Evolutionary conservation across 2,888 invertebrate species (phyloP), one percentile per base, ranked within the genome.

Genomic region (Muscina levida): DNA sequence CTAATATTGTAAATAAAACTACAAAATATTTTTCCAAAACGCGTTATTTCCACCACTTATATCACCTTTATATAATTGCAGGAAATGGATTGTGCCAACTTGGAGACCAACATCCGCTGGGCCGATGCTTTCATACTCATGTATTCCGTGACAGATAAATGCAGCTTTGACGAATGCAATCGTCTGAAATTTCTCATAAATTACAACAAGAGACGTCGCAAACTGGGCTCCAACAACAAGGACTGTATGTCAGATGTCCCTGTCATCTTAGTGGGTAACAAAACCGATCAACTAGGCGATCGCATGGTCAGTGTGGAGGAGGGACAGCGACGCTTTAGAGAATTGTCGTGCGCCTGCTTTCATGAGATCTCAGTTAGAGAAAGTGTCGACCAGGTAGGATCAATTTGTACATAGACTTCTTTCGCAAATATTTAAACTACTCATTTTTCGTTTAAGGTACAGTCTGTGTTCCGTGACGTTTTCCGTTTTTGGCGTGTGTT

Each of bases 61-160:
- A 31, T 31, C 31, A 3, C 3, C 31, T 31, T 31, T 31, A n/a
- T 31, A 8, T 8, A 3, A 31, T 31, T 31, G 6, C 88, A 95
- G 95, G 94, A 94, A 90, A 92, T 92, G 82, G 94, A 94, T 88
- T 93, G 93, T 83, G 90, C 93, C 59, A 93, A 93, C 71, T 89
- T 96, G 84, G 96, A 97, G 89, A 93, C 93, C 76, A 95, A 96
- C 88, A 95, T 97, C 76, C 92, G 95, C 77, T 97, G 96, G 96
- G 97, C 97, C 1, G 97, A 97, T 88, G 96, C 95, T 17, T 96
- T 96, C 87, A 93, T 97, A 71, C 92, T 97, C 67, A 94, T 97
- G 92, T 97, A 97, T 88, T 96, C 96, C 0, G 95, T 97, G 42
- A 96, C 96, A 0, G 97, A 97, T 90, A 95, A 96, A 89, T 96